Evolutionary conservation across 2,888 invertebrate species (phyloP).

Genomic region (Chrysolina americana): DNA sequence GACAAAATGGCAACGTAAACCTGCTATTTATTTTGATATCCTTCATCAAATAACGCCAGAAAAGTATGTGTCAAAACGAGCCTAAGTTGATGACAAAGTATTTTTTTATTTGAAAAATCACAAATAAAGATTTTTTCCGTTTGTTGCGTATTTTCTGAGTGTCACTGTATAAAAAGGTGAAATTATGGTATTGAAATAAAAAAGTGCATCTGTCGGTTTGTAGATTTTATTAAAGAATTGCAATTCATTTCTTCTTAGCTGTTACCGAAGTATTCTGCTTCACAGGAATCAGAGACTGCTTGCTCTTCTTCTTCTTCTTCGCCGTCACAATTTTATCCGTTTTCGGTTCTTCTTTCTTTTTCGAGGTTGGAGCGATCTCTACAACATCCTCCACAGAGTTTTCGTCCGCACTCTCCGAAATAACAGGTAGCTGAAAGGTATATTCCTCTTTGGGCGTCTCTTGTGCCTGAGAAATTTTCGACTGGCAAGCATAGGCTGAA

Average conservation of each 20-base stretch:
- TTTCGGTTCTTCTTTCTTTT: neutral
- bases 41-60: too few species aligned
- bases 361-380: neutral
- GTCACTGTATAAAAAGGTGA: too few species aligned
- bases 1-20: too few species aligned
- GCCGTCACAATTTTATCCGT: neutral
- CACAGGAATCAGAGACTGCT: slow-evolving; percentile 1
- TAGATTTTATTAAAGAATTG: neutral
- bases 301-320: neutral
- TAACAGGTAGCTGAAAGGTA: neutral
- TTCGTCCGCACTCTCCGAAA: neutral
- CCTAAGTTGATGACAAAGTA: too few species aligned
- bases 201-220: too few species aligned
- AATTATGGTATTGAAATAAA: too few species aligned
- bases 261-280: neutral
- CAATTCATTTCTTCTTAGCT: neutral
- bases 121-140: too few species aligned
- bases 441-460: neutral
- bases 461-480: neutral
- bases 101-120: too few species aligned
- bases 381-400: neutral
- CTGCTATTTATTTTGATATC: too few species aligned
- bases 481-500: neutral
- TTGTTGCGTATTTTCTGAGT: too few species aligned
- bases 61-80: too few species aligned